Base-by-base conservation (phyloP, 2,797 vertebrate genomes). In the Hoplostethus atlanticus region DNA sequence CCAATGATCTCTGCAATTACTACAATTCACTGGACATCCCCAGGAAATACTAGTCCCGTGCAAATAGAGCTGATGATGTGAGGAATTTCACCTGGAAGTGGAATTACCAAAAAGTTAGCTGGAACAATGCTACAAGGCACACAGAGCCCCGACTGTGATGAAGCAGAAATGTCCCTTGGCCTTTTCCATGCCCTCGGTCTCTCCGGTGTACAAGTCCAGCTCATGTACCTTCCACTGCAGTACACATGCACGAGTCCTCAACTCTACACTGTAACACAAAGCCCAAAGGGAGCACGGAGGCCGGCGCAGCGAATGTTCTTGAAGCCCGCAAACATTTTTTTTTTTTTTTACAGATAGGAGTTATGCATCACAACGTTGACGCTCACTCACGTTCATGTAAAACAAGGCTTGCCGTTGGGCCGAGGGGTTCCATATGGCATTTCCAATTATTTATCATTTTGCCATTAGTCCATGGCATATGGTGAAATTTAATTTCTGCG, bases 151-250 rank as follows among this genome's bases (percentile, higher is more conserved):
- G 51, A 51, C 28, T 72, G 21, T n/a, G 62, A 76, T 64, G 69
- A 79, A 69, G 62, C 55, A 48, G 56, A 78, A 6, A 68, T 17
- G 40, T 74, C 15, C 34, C 44, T 3, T 0, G 68, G 44, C 67
- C 68, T 55, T 50, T 60, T 38, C 21, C 17, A 0, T 62, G 57
- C 40, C 47, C 28, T 61, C 36, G 42, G 40, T 56, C 40, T 84
- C 71, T 76, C 64, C 6, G 53, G 65, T 52, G 64, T 64, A 73
- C 4, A 21, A 78, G 75, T 25, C 57, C 76, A 17, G 76, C 80
- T 80, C 64, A 25, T 56, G 81, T 87, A 63, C 76, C 73, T 83
- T 87, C 80, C 74, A 54, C 73, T 74, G 76, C 80, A 80, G 86
- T 86, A 75, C 44, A 75, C 78, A 85, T 87, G 80, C 76, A 76